Evolutionary conservation across 2,888 invertebrate species (phyloP).

Genomic region (Tiliacea aurago): DNA sequence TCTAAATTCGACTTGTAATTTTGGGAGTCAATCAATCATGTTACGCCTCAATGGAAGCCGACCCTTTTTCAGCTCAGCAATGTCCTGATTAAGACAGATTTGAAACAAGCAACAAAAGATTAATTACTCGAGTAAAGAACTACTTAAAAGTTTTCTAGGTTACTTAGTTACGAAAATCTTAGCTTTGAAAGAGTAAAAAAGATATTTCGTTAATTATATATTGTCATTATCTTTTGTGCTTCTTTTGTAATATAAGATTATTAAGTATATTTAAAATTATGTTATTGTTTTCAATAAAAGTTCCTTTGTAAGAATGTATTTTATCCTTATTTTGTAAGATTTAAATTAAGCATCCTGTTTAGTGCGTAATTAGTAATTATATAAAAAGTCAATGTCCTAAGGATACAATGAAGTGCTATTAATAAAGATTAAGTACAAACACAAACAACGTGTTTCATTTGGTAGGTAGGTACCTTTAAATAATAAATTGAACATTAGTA

Average conservation of each 20-base stretch:
- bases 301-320: constrained; percentile 37
- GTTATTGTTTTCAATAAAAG: constrained; percentile 35
- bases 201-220: neutral
- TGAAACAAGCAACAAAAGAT: constrained; percentile 51
- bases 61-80: constrained; percentile 25
- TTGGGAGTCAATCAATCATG: constrained; percentile 39
- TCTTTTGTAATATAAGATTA: constrained; percentile 6
- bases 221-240: constrained; percentile 17
- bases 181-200: constrained; percentile 4
- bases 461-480: too few species aligned
- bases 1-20: constrained; percentile 12
- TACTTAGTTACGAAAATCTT: constrained; percentile 1
- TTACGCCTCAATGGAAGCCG: constrained; percentile 32
- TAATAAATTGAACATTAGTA: too few species aligned
- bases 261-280: constrained; percentile 25
- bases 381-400: neutral
- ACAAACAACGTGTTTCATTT: neutral
- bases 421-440: neutral
- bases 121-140: constrained; percentile 29
- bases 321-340: neutral
- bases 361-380: neutral
- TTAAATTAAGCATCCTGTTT: neutral
- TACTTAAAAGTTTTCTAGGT: constrained; percentile 18
- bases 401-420: neutral
- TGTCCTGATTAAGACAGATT: constrained; percentile 49